Evolutionary conservation across 2,113 vertebrate genomes (phyloP).

Genomic region (Nicator chloris): DNA sequence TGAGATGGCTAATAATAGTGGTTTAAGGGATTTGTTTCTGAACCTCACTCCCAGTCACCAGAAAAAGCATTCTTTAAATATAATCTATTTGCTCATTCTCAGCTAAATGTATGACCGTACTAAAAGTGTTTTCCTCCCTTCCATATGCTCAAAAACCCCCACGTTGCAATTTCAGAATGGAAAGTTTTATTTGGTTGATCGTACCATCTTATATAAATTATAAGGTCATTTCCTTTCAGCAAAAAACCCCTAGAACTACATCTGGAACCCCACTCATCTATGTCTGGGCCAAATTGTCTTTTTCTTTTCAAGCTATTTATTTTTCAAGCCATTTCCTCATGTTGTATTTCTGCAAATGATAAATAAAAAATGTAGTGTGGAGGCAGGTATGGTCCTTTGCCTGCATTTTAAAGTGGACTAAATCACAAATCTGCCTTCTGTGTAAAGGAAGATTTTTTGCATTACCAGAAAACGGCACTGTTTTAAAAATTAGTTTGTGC

Average conservation of each 20-base stretch:
- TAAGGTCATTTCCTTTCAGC: background rate
- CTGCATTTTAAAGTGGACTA: background rate
- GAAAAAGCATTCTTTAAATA: conserved; percentile 9
- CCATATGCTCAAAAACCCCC: background rate
- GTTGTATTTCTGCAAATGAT: background rate
- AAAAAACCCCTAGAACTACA: background rate
- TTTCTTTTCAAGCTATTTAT: background rate
- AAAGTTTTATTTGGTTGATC: background rate
- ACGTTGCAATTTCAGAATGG: background rate
- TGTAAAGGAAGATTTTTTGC: background rate
- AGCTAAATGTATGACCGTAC: background rate
- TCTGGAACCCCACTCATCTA: background rate
- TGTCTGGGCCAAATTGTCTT: background rate
- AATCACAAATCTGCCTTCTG: background rate
- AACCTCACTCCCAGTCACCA: background rate
- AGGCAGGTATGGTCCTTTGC: background rate
- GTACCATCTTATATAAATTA: background rate
- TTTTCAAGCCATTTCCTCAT: background rate
- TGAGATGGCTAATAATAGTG: conserved; percentile 51
- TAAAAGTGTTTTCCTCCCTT: background rate
- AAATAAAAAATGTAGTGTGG: background rate
- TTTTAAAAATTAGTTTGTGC: background rate
- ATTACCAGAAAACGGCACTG: background rate
- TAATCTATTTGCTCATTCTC: background rate
- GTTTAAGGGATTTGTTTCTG: conserved; percentile 24